Evolutionary conservation across 2,113 vertebrate species (phyloP).

Genomic region (Trogon surrucura): DNA sequence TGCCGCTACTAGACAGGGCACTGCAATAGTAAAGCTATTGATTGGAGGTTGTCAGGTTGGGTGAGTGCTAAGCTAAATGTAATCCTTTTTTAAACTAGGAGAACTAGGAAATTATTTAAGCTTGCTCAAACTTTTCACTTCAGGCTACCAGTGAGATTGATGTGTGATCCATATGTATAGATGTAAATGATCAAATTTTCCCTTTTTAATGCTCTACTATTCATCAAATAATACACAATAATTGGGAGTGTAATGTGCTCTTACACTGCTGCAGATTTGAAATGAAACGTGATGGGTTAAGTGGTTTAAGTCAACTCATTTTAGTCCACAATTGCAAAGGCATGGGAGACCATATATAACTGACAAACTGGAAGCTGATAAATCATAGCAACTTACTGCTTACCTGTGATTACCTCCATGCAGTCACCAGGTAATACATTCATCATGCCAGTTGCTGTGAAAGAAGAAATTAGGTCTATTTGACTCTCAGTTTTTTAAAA

Average conservation of each 20-base stretch:
- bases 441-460: neutral
- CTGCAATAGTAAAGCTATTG: neutral
- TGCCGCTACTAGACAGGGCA: neutral
- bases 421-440: neutral
- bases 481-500: neutral
- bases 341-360: neutral
- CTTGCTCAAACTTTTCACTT: neutral
- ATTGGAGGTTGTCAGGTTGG: neutral
- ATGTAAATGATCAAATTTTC: neutral
- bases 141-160: neutral
- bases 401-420: neutral
- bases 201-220: neutral
- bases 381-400: neutral
- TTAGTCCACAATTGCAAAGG: neutral
- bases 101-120: neutral
- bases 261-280: neutral
- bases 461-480: neutral
- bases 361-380: neutral
- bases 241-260: neutral
- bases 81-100: neutral
- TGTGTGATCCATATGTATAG: neutral
- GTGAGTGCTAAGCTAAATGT: neutral
- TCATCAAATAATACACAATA: neutral
- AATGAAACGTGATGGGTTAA: neutral
- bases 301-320: neutral